Conservation (phyloP, 2,797 vertebrate species). For the Phrynocephalus guinanensis region DNA sequence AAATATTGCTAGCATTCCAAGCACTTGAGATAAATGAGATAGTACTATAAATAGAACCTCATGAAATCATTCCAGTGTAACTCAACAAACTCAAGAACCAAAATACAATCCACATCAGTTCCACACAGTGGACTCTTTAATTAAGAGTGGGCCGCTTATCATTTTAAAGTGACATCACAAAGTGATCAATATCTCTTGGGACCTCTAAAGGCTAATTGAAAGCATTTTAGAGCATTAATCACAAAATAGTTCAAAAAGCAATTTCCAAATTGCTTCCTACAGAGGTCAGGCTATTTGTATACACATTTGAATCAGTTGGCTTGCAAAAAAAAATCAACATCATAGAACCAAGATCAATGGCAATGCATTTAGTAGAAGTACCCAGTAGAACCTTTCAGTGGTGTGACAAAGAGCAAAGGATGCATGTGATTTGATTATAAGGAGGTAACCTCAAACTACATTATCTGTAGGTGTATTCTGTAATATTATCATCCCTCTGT, state of each 20-base stretch:
- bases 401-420: slow-evolving; percentile 25
- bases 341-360: slow-evolving; percentile 64
- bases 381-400: slow-evolving; percentile 48
- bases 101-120: neutral
- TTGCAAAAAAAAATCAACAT: slow-evolving; percentile 45
- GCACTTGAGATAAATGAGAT: slow-evolving; percentile 13
- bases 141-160: slow-evolving; percentile 30
- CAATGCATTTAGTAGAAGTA: slow-evolving; percentile 51
- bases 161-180: slow-evolving; percentile 46
- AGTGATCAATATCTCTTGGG: slow-evolving; percentile 39
- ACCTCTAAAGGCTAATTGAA: slow-evolving; percentile 62
- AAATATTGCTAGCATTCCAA: slow-evolving; percentile 11
- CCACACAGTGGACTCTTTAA: slow-evolving; percentile 27
- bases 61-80: neutral
- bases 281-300: slow-evolving; percentile 66
- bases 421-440: neutral
- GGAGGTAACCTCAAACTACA: neutral
- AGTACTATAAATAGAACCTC: slow-evolving; percentile 8
- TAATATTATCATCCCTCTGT: neutral
- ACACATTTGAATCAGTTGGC: slow-evolving; percentile 53
- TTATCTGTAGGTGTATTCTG: neutral
- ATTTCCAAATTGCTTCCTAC: slow-evolving; percentile 66
- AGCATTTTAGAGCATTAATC: slow-evolving; percentile 45
- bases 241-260: slow-evolving; percentile 44
- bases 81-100: neutral